Evolutionary conservation across 1,140 invertebrate species (phyloP).

Genomic region (Globodera rostochiensis): DNA sequence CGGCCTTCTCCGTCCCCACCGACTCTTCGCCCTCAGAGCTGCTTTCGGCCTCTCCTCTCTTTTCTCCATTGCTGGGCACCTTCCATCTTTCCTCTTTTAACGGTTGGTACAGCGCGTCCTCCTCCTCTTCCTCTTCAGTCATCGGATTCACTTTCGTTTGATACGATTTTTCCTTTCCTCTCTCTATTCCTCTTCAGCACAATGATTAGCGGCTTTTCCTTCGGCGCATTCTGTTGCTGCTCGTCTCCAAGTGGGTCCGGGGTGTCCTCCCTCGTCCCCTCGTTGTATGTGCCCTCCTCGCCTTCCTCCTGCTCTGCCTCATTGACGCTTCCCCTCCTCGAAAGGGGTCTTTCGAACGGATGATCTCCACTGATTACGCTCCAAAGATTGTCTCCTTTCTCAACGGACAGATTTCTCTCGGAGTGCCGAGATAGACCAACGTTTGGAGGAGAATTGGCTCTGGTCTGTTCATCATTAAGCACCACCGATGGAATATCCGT

Average conservation of each 20-base stretch:
- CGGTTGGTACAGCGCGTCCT: constrained; percentile 2
- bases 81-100: constrained; percentile 28
- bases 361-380: constrained; percentile 6
- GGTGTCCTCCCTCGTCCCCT: constrained; percentile 46
- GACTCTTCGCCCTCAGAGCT: constrained; percentile 15
- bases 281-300: constrained; percentile 38
- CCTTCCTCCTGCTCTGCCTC: constrained; percentile 51
- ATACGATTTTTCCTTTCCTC: constrained; percentile 18
- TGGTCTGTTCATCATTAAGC: constrained; percentile 13
- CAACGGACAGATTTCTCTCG: constrained; percentile 9
- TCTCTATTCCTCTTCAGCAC: constrained; percentile 16
- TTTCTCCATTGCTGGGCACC: background rate
- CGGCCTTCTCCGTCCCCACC: constrained; percentile 24
- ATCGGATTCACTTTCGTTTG: constrained; percentile 31
- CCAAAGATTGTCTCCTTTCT: constrained; percentile 10
- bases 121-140: constrained; percentile 12
- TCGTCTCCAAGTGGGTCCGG: constrained; percentile 49
- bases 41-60: background rate
- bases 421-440: background rate
- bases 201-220: constrained; percentile 18
- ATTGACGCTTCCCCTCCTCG: constrained; percentile 44
- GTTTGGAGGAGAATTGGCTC: background rate
- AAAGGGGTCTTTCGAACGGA: constrained; percentile 50
- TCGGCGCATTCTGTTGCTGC: constrained; percentile 5
- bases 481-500: constrained; percentile 23